Percentiles rank a stretch among this genome's conserved stretches.
phyloP scores from a whole-genome alignment of 2,113 vertebrate genomes.

The Egretta garzetta region DNA sequence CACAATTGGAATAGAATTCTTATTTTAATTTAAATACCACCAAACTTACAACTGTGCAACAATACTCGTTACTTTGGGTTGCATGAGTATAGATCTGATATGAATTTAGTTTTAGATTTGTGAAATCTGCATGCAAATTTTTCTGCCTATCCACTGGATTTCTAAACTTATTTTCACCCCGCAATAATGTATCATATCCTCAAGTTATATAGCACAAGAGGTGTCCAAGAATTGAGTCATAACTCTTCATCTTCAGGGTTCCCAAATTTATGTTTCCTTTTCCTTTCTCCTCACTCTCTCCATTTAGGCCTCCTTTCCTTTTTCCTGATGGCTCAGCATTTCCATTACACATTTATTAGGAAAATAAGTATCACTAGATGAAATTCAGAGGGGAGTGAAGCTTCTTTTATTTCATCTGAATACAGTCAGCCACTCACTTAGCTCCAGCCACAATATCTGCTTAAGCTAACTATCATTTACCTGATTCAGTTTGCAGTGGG shows the following conservation, averaged over 20 bases:
- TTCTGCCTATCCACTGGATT: background rate
- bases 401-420: constrained; percentile 5
- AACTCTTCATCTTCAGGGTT: background rate
- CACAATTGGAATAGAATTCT: background rate
- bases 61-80: background rate
- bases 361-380: background rate
- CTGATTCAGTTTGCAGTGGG: background rate
- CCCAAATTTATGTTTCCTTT: background rate
- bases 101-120: background rate
- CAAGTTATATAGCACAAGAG: background rate
- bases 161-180: background rate
- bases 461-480: background rate
- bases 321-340: background rate
- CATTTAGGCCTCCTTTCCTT: background rate
- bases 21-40: background rate
- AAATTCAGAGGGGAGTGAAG: background rate
- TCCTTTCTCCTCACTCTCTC: background rate
- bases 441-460: background rate
- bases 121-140: background rate
- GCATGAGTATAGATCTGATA: background rate
- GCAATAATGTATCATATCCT: background rate
- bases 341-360: background rate
- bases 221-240: background rate
- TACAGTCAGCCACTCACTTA: background rate
- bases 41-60: background rate